Evolutionary conservation across 2,113 vertebrate species (phyloP), one percentile per base, ranked within the genome.

Genomic region (Malurus alboscapulatus): DNA sequence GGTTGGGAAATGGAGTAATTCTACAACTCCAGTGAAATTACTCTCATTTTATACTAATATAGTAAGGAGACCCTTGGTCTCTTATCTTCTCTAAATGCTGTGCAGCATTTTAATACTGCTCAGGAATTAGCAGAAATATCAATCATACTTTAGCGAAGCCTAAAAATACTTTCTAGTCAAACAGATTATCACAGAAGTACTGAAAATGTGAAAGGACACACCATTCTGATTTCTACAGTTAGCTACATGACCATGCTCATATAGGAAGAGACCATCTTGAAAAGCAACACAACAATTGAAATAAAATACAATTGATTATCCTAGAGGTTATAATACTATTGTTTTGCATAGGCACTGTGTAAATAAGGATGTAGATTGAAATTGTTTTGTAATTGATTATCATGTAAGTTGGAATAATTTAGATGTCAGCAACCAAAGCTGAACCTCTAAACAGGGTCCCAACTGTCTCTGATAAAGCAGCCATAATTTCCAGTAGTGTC

Each of bases 51-150:
- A 83, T 66, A 47, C 34, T 69, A 75, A 66, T 15, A 19, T 38
- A 66, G 19, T 57, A 53, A 84, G 59, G 44, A 79, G 21, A 27
- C 9, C 25, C 30, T 71, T 40, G 51, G 58, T 62, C 50, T 82
- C 54, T 81, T 73, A 74, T 82, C 87, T 73, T 92, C 51, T 81
- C 82, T 65, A 1, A 71, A 80, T 71, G 68, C 51, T 77, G 24
- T 87, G 78, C 15, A 15, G 89, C 51, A 62, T 83, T 93, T 87
- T 71, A 87, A 34, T 83, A 78, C 51, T 92, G 67, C 67, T 90
- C 67, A 84, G 91, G 59, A 92, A 94, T 95, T 85, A 95, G 58
- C 62, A 94, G 87, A 92, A 83, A 57, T 71, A 88, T 83, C 84
- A 93, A 22, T 83, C 91, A 88, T 83, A 71, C 75, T 94, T 96